Percentiles rank a stretch among this genome's conserved stretches.
Evolutionary conservation across 2,888 invertebrate species (phyloP).

Genomic region (Sabatieria punctata): DNA sequence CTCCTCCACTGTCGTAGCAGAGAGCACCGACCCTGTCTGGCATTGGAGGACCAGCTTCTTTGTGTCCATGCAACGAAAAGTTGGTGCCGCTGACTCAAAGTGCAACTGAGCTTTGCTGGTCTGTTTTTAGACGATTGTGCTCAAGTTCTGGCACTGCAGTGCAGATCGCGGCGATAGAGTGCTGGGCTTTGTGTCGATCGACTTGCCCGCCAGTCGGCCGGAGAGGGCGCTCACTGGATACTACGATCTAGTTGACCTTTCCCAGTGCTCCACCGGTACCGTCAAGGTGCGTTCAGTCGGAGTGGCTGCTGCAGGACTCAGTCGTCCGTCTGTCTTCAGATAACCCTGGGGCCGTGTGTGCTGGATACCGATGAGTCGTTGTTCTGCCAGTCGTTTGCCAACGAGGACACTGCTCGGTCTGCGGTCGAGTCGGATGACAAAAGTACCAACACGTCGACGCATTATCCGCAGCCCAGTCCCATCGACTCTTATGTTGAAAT

Average conservation of each 20-base stretch:
- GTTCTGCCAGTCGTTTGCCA: too few relatives aligned
- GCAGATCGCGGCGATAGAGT: neutral
- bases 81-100: too few relatives aligned
- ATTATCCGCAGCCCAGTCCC: too few relatives aligned
- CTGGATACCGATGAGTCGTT: too few relatives aligned
- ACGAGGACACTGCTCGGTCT: too few relatives aligned
- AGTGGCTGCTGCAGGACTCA: too few relatives aligned
- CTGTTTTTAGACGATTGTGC: neutral
- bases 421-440: too few relatives aligned
- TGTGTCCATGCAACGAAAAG: neutral
- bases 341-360: too few relatives aligned
- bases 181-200: neutral
- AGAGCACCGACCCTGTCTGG: neutral
- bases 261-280: neutral
- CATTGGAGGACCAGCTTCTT: neutral
- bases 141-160: neutral
- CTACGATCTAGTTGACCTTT: neutral
- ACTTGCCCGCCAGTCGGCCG: neutral
- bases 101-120: too few relatives aligned
- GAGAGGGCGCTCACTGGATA: neutral
- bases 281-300: neutral
- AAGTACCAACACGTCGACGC: too few relatives aligned
- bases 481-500: too few relatives aligned
- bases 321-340: too few relatives aligned
- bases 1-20: neutral